Percentiles rank a stretch among this genome's conserved stretches.
Conservation (phyloP, 2,888 invertebrate genomes). For the Carcina quercana region DNA sequence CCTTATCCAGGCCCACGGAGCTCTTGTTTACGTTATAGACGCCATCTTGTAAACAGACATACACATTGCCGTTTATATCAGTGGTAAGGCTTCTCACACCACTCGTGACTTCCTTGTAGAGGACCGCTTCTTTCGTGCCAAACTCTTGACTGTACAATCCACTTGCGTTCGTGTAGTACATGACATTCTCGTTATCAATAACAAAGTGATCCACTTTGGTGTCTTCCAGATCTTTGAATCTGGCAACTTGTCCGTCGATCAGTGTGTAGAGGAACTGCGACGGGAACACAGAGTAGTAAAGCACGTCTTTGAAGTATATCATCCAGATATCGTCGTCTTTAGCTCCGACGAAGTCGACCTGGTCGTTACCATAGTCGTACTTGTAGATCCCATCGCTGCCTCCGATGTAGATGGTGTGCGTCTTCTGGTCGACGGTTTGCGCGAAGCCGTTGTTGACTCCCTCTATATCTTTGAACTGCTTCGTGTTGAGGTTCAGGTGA, state of each 20-base stretch:
- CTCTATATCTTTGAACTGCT: slow-evolving; percentile 36
- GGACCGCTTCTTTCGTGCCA: slow-evolving; percentile 35
- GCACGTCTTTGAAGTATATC: slow-evolving; percentile 41
- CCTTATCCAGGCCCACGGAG: slow-evolving; percentile 25
- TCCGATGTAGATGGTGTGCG: slow-evolving; percentile 45
- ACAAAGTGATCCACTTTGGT: slow-evolving; percentile 49
- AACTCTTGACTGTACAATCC: slow-evolving; percentile 45
- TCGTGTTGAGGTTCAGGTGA: slow-evolving; percentile 40
- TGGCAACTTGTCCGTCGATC: slow-evolving; percentile 27
- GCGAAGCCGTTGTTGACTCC: slow-evolving; percentile 45
- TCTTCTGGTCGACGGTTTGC: slow-evolving; percentile 42
- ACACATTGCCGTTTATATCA: slow-evolving; percentile 37
- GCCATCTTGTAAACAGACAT: slow-evolving; percentile 39
- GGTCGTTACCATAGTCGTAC: slow-evolving; percentile 36
- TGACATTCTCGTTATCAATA: slow-evolving; percentile 39
- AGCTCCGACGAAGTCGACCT: slow-evolving; percentile 32
- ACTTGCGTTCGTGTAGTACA: slow-evolving; percentile 45
- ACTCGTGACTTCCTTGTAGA: slow-evolving; percentile 23
- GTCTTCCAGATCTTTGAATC: slow-evolving; percentile 48
- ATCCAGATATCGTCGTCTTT: slow-evolving; percentile 41
- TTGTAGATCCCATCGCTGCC: slow-evolving; percentile 49
- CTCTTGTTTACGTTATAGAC: slow-evolving; percentile 37
- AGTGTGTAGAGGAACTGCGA: slow-evolving; percentile 41
- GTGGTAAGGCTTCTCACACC: slow-evolving; percentile 39
- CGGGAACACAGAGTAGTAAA: slow-evolving; percentile 48